Conservation (phyloP, 1,140 invertebrate genomes). For the Rhynchophorus ferrugineus region DNA sequence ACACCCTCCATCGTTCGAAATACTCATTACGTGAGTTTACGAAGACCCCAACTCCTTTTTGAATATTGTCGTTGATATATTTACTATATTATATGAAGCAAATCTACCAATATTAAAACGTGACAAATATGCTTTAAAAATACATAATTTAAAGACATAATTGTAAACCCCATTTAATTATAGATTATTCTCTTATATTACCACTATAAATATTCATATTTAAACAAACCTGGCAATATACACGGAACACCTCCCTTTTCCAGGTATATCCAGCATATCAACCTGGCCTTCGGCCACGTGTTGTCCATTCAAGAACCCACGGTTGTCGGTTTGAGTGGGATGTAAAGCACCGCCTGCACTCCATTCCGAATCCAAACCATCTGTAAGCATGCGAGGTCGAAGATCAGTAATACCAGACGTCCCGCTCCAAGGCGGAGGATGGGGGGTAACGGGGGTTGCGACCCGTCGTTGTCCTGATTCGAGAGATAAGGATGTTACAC, state of each 20-base stretch:
- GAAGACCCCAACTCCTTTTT: too few species aligned
- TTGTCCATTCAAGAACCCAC: slow-evolving; percentile 47
- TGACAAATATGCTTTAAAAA: too few species aligned
- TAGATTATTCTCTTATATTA: too few species aligned
- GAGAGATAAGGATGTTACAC: slow-evolving; percentile 5
- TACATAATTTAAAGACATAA: too few species aligned
- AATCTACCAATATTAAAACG: too few species aligned
- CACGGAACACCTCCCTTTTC: slow-evolving; percentile 85
- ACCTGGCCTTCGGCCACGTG: slow-evolving; percentile 55
- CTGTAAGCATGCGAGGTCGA: slow-evolving; percentile 35
- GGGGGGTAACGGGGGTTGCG: slow-evolving; percentile 55
- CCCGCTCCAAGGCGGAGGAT: slow-evolving; percentile 49
- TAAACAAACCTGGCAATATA: slow-evolving; percentile 71
- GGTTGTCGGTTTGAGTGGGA: slow-evolving; percentile 37
- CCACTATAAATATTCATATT: too few species aligned
- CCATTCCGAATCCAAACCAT: slow-evolving; percentile 54
- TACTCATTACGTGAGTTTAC: too few species aligned
- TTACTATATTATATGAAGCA: too few species aligned
- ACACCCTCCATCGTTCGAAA: too few species aligned
- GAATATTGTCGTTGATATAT: too few species aligned
- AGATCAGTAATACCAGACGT: slow-evolving; percentile 41
- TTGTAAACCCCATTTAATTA: too few species aligned
- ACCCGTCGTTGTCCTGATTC: slow-evolving; percentile 43
- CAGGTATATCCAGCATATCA: slow-evolving; percentile 89
- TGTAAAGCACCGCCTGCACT: slow-evolving; percentile 42